Evolutionary conservation across 2,888 invertebrate genomes (phyloP).

Genomic region (Thysanoteuthis rhombus): DNA sequence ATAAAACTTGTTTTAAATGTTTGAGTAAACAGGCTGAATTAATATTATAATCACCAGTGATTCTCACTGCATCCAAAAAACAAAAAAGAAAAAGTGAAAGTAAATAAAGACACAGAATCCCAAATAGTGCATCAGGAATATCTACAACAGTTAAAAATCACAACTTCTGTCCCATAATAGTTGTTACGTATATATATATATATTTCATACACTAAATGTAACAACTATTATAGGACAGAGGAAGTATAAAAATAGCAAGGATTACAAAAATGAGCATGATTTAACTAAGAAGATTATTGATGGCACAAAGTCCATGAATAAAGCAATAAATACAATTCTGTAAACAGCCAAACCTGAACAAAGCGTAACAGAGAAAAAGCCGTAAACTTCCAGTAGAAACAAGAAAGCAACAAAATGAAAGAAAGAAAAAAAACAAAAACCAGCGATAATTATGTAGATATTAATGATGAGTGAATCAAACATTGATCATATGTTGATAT

Average conservation of each 20-base stretch:
- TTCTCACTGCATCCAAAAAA: too few relatives aligned
- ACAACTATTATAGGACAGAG: too few relatives aligned
- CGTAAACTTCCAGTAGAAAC: not conserved
- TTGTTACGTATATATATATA: too few relatives aligned
- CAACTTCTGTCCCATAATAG: too few relatives aligned
- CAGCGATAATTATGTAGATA: not conserved
- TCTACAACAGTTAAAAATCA: not conserved
- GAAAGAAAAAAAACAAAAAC: too few relatives aligned
- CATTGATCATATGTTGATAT: not conserved
- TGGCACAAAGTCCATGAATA: not conserved
- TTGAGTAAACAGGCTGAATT: too few relatives aligned
- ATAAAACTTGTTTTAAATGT: too few relatives aligned
- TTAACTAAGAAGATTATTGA: not conserved
- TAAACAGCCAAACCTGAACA: not conserved
- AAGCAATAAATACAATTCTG: not conserved
- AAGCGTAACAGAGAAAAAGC: not conserved
- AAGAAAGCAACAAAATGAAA: not conserved
- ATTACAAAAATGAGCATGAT: not conserved
- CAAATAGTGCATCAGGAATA: not conserved
- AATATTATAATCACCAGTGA: too few relatives aligned
- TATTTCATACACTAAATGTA: too few relatives aligned
- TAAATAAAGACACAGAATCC: not conserved
- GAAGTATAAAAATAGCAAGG: not conserved
- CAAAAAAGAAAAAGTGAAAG: not conserved
- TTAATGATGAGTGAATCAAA: not conserved